Evolutionary conservation across 2,797 vertebrate species (phyloP), one percentile per base, ranked within the genome.

Genomic region (Erithacus rubecula): DNA sequence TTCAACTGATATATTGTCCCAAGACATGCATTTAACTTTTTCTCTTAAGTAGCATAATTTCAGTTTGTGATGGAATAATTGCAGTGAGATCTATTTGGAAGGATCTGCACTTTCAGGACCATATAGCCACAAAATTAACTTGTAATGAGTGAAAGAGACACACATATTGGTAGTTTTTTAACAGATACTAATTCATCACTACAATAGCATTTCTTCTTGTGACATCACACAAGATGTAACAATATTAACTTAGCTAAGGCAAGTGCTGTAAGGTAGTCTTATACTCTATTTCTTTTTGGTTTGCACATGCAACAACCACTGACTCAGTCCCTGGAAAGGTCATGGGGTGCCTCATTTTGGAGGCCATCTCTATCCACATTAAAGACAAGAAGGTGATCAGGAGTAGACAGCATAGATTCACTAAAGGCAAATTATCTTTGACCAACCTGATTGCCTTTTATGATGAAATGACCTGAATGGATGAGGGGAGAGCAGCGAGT

Each of bases 81-180:
- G 95, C 86, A 8, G 10, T 68, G 30, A 46, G 5, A 1, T 23
- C 81, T 90, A 1, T 83, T 97, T 60, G 2, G 30, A 51, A 7
- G 22, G 1, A 47, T 65, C 44, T 70, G 94, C 74, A 24, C 71
- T 95, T 97, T 96, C 94, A 59, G 97, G 93, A 91, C 95, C 88
- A 7, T 63, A 92, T 26, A 92, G 15, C 87, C 92, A 97, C 60
- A 94, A 13, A 44, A 41, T 18, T 14, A 96, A 4, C 68, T 24
- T 2, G 90, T 94, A 60, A 24, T 51, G 91, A 91, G 82, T 49
- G 26, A 79, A 82, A 93, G 41, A 83, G 36, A 79, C 47, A 74
- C 11, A 30, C 10, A 47, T 29, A 16, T 27, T 37, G 21, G 30
- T 56, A 44, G 2, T 12, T 81, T 87, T 78, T 49, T 9, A 87